Base-by-base conservation (phyloP, 2,797 vertebrate species). In the Hydrocynus forskahlii region DNA sequence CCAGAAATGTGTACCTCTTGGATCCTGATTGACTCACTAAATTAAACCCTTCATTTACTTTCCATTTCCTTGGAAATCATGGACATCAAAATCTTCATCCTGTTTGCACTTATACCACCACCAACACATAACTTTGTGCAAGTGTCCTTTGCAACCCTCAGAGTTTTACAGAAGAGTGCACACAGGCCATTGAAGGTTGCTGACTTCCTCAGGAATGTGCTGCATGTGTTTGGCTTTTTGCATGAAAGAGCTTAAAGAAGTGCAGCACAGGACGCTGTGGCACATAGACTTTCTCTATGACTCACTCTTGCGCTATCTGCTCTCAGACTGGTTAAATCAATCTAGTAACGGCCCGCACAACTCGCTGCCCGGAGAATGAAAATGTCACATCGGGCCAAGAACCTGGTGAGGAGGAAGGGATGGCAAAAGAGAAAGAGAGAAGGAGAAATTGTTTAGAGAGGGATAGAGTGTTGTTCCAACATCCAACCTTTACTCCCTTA, bases 341-440 rank as follows among this genome's bases (percentile, higher is more conserved):
- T 82, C 19, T 76, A n/a, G 2, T 60, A 69, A 54, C n/a, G 72
- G 64, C 63, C 21, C 57, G 48, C 25, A 55, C 78, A 68, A 64
- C 69, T 77, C 66, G 23, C 54, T 66, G 77, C 70, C 54, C 38
- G 4, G 64, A 60, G 59, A 75, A 80, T 75, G 29, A 75, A 52
- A 86, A 82, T 74, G 82, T 75, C 68, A 82, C 68, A 60, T 25
- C 64, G 29, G 74, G 29, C 76, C 59, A 70, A 50, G 48, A 81
- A 67, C 60, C 21, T 67, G 57, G 71, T 64, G 45, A 78, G 74
- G 35, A 81, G 70, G 67, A 29, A 73, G 52, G 7, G 21, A 66
- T 40, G 45, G 64, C 40, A 1, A 67, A 67, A 43, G 40, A 67
- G 38, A 67, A 59, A 64, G 23, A 60, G 76, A 79, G 69, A 63